Base-by-base conservation (phyloP, 2,113 vertebrate genomes). In the Anhinga anhinga region DNA sequence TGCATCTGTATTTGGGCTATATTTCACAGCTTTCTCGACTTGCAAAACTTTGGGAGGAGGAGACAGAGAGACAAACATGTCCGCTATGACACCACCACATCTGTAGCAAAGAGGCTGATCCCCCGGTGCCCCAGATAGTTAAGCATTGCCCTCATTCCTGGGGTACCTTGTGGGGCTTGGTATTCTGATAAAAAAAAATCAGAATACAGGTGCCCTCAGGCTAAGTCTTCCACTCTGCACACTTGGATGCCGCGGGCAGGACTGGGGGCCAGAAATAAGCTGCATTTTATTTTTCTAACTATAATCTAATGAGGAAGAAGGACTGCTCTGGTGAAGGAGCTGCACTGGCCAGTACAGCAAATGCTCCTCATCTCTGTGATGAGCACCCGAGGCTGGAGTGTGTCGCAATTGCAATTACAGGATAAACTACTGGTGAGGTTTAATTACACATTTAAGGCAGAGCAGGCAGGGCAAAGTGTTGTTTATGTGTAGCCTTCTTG, bases 361-460 rank as follows among this genome's bases (percentile, higher is more conserved):
- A 88, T 1, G 6, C 29, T 96, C 44, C 73, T n/a, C 69, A 67
- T 49, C 83, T 78, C 76, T 76, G 52, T 67, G 71, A 89, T 7
- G 38, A 90, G 52, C 76, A 88, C 73, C 89, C 95, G 84, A 63
- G 53, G 61, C 90, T 77, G 80, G 76, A 92, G 52, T 8, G 58
- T 2, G 1, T 52, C 0, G 0, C 59, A 73, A 56, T 7, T 79
- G 84, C 71, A 91, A 85, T 86, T 95, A 89, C 44, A 76, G 85
- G 36, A 71, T 74, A 87, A 94, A 59, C 65, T 83, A 69, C 91
- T 83, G 79, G 23, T 72, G 62, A 84, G 56, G 61, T 80, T 95
- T 95, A 95, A 95, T 94, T 93, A 88, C 72, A 71, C 32, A 36
- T 83, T 42, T 79, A 86, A 91, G 55, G 63, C 77, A 83, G n/a